Evolutionary conservation across 2,888 invertebrate genomes (phyloP).

Genomic region (Pardosa pseudoannulata): DNA sequence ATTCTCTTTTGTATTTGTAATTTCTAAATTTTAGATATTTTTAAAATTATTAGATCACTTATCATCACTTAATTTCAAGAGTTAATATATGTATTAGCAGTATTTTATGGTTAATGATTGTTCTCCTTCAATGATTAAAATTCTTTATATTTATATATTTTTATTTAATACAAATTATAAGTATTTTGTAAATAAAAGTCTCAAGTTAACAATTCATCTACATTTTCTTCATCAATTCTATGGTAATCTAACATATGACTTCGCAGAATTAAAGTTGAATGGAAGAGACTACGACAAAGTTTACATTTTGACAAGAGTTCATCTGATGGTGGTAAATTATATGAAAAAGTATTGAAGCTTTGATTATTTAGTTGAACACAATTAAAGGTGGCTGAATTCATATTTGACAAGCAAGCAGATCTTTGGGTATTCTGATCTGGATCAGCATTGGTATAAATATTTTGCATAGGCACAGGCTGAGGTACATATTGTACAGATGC

Average conservation of each 20-base stretch:
- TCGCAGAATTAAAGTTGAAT: conserved; percentile 47
- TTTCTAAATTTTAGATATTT: too few species aligned
- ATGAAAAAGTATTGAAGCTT: conserved; percentile 44
- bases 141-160: too few species aligned
- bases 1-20: too few species aligned
- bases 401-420: conserved; percentile 32
- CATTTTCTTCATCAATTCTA: conserved; percentile 71
- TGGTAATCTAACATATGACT: conserved; percentile 71
- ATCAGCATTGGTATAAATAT: conserved; percentile 49
- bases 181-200: neutral
- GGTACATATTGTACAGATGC: conserved; percentile 40
- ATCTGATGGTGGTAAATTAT: conserved; percentile 48
- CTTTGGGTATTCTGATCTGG: conserved; percentile 30
- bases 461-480: conserved; percentile 46
- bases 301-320: conserved; percentile 63
- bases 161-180: neutral
- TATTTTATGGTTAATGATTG: too few species aligned
- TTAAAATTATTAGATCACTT: too few species aligned
- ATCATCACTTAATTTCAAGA: too few species aligned
- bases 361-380: conserved; percentile 55
- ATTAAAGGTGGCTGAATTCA: conserved; percentile 49
- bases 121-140: too few species aligned
- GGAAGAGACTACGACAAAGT: conserved; percentile 68
- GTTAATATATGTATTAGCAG: too few species aligned
- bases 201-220: conserved; percentile 56